Evolutionary conservation across 92 coral and sea anemone species (phyloP).

Genomic region (Epizoanthus stellaris): DNA sequence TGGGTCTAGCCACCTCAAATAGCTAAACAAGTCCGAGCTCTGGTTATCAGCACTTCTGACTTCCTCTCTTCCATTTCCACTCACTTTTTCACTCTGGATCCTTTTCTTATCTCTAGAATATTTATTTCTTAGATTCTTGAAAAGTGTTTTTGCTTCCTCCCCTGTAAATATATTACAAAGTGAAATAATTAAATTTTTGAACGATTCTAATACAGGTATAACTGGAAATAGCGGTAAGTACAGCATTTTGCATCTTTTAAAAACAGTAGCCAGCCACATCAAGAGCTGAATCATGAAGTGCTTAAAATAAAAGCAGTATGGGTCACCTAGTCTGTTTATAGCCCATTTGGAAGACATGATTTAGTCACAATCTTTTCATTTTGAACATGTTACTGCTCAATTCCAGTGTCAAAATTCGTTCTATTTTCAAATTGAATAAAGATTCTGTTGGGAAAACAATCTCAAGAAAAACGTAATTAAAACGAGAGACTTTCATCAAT

Average conservation of each 20-base stretch:
- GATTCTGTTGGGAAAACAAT: not conserved
- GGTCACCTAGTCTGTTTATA: too few species aligned
- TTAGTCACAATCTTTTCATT: too few species aligned
- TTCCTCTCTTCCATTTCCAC: not conserved
- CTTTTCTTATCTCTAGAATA: slow-evolving; percentile 28
- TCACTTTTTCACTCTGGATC: not conserved
- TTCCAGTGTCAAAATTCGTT: not conserved
- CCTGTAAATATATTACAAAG: not conserved
- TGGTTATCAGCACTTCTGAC: slow-evolving; percentile 16
- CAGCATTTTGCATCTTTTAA: not conserved
- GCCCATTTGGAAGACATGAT: too few species aligned
- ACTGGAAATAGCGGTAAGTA: not conserved
- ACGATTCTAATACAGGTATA: too few species aligned
- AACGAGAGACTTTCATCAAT: not conserved
- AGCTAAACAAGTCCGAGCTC: not conserved
- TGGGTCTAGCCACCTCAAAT: slow-evolving; percentile 26
- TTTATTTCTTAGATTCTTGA: slow-evolving; percentile 6
- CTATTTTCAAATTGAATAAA: not conserved
- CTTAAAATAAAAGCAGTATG: too few species aligned
- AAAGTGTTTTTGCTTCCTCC: not conserved
- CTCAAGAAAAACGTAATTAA: too few species aligned
- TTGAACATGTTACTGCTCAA: too few species aligned
- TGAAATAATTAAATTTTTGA: not conserved
- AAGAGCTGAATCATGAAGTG: too few species aligned
- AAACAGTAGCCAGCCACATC: too few species aligned